Percentiles rank a stretch among this genome's conserved stretches.
phyloP scores from a whole-genome alignment of 2,113 vertebrate species.

The Diphyllodes magnificus region DNA sequence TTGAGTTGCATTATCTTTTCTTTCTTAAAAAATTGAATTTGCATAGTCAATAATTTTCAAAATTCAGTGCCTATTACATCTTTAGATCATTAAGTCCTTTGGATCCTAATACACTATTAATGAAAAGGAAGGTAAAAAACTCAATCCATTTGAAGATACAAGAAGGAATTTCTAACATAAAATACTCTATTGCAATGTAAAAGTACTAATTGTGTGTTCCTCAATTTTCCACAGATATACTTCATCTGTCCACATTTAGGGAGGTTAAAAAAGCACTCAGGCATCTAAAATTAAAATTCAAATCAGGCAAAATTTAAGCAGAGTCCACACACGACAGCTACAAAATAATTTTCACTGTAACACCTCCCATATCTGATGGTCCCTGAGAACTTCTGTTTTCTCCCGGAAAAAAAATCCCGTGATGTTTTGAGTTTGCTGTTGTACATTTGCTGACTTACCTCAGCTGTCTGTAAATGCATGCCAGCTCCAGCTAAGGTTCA shows the following conservation, averaged over 20 bases:
- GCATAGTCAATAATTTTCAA: neutral
- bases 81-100: neutral
- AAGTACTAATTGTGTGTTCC: neutral
- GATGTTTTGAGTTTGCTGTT: neutral
- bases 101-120: neutral
- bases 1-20: neutral
- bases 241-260: neutral
- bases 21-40: neutral
- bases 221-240: neutral
- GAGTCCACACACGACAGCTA: rapidly evolving
- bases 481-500: neutral
- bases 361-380: neutral
- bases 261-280: neutral
- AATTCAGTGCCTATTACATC: neutral
- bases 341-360: neutral
- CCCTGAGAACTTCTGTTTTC: neutral
- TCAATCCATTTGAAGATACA: neutral
- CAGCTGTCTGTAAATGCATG: neutral
- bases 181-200: neutral
- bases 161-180: neutral
- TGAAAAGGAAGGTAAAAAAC: neutral
- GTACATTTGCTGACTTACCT: rapidly evolving
- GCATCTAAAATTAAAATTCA: neutral
- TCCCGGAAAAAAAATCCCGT: neutral
- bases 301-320: neutral